phyloP scores from a whole-genome alignment of 1,140 invertebrate genomes.

The Pomacea maculata region DNA sequence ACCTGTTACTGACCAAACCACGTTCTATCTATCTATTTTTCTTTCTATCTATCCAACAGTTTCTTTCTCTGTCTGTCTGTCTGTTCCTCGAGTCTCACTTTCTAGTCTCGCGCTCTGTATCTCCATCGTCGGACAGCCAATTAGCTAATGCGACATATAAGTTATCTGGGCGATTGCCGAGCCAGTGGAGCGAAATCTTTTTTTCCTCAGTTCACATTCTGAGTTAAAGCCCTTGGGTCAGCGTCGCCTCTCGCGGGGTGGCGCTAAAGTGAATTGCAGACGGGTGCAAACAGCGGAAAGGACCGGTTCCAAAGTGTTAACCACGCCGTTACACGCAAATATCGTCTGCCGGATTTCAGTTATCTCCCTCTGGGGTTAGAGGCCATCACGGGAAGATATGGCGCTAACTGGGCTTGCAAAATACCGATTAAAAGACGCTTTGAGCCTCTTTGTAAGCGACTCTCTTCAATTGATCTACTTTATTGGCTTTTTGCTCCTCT shows the following conservation, averaged over 20 bases:
- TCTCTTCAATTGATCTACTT: no score
- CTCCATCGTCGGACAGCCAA: conserved; percentile 5
- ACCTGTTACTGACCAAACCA: no score
- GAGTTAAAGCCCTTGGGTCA: conserved; percentile 8
- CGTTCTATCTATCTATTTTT: background rate
- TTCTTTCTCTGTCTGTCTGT: background rate
- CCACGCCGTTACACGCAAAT: no score
- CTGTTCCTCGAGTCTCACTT: background rate
- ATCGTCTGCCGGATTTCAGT: no score
- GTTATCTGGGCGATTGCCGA: conserved; percentile 9
- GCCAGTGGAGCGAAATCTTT: conserved; percentile 8
- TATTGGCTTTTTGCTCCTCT: no score
- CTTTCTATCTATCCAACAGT: background rate
- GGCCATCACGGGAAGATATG: no score
- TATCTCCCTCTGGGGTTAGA: background rate
- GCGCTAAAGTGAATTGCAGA: conserved; percentile 1
- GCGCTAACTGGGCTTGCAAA: conserved; percentile 16
- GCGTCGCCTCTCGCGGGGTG: background rate
- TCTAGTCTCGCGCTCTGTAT: background rate
- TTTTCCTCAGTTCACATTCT: background rate
- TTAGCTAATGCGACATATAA: conserved; percentile 11
- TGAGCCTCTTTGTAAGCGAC: no score
- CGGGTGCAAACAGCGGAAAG: conserved; percentile 1
- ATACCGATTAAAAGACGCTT: no score
- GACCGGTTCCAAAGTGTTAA: conserved; percentile 3